A percentile compares a stretch with the other conserved stretches of the same genome.
These are phyloP conservation scores for Bombus fervidus DNA, from an alignment of 1,140 invertebrate genomes.

Conservation along the genomic window DNA sequence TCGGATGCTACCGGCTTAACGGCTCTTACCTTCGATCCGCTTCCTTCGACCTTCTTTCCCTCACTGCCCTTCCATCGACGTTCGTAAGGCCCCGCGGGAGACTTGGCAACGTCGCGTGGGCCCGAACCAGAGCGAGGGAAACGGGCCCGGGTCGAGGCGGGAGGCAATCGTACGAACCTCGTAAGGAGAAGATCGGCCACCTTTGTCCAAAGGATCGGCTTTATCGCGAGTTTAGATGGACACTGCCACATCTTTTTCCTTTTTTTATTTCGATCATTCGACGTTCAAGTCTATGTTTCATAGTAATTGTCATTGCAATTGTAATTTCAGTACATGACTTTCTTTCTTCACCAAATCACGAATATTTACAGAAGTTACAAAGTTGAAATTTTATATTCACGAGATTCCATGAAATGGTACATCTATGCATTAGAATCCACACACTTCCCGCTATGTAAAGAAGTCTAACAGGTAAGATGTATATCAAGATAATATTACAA, in stretches of 20 bases:
- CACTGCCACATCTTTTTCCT: neutral
- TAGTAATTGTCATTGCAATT: neutral
- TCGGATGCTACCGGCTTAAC: conserved; percentile 72
- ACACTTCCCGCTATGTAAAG: no score
- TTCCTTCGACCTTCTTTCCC: conserved; percentile 55
- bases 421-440: no score
- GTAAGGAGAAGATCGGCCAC: conserved; percentile 39
- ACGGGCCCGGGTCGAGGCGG: conserved; percentile 39
- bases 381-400: no score
- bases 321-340: no score
- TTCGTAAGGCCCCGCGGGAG: conserved; percentile 40
- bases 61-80: conserved; percentile 53
- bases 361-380: no score
- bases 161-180: conserved; percentile 42
- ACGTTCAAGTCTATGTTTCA: no score
- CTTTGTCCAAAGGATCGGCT: conserved; percentile 43
- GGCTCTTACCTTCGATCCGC: conserved; percentile 61
- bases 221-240: neutral
- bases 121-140: conserved; percentile 56
- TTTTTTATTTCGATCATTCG: neutral
- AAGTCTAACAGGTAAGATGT: no score
- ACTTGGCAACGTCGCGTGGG: conserved; percentile 67
- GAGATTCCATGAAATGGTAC: no score
- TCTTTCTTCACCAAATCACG: no score
- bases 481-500: no score